Base-by-base conservation (phyloP, 2,113 vertebrate species). In the Phoenicopterus ruber region DNA sequence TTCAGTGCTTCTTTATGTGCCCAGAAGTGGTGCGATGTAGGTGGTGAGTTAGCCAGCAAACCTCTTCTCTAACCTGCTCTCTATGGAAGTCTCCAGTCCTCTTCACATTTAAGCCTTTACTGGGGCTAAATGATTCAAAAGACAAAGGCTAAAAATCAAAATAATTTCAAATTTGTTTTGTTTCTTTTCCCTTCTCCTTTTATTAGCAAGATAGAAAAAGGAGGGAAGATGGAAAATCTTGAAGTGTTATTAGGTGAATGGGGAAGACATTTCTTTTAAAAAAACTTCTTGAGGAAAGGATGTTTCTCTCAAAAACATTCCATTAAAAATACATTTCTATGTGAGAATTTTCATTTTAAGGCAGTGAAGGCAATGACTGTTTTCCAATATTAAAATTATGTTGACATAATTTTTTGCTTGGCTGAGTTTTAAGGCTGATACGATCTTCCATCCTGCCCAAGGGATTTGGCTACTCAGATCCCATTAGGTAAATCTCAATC, bases 371-470 rank as follows among this genome's bases (percentile, higher is more conserved):
- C 26, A 87, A 84, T 0, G 13, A n/a, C 19, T 67, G 8, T 42
- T 89, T 94, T 61, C 52, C 40, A 90, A 12, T 87, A 85, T 76
- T 94, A 86, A 92, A 78, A 96, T 88, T 24, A 52, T 13, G 19
- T 92, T 92, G 72, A 40, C 40, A 19, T 40, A 65, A 46, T 59
- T 79, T 92, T 90, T 86, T 91, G 57, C 73, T 82, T 8, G 2
- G 29, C 15, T 95, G 59, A 87, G 78, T 90, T 92, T 92, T 87
- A 89, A 95, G 83, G 49, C 25, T 89, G 59, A 44, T 82, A 49
- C 42, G 47, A 65, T 85, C 28, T 72, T 76, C 65, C 25, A 10
- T 44, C 10, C 18, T 90, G 22, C 77, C 61, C 77, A 82, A 57
- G 83, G 52, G 86, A 87, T 86, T 82, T 95, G 69, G 36, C 52